Percentiles rank a stretch among this genome's conserved stretches.
phyloP scores from a whole-genome alignment of 2,113 vertebrate species.

The Piprites chloris region DNA sequence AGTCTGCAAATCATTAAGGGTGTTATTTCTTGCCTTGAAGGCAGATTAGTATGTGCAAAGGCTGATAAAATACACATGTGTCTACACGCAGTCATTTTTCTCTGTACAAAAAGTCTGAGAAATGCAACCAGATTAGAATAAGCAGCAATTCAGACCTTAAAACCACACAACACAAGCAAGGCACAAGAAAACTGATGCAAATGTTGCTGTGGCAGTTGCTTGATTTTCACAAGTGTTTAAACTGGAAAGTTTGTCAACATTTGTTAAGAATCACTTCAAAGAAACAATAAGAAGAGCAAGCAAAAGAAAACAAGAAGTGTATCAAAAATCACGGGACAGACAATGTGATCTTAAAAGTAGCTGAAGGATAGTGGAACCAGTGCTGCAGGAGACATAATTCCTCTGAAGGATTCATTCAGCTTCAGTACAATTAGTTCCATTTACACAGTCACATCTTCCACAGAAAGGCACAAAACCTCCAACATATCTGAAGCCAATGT shows the following conservation, averaged over 20 bases:
- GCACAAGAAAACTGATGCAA: background rate
- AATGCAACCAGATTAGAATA: background rate
- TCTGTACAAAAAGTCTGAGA: background rate
- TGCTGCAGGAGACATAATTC: background rate
- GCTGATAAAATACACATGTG: background rate
- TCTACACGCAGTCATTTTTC: background rate
- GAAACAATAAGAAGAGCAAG: background rate
- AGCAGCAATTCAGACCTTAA: background rate
- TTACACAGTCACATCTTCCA: background rate
- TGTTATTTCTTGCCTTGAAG: background rate
- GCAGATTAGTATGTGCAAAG: background rate
- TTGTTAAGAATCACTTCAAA: background rate
- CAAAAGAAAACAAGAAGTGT: background rate
- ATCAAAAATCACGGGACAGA: background rate
- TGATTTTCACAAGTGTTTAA: background rate
- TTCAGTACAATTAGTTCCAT: background rate
- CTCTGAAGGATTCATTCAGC: background rate
- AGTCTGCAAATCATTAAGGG: background rate
- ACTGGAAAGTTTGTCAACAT: background rate
- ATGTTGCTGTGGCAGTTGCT: background rate
- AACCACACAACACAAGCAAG: background rate
- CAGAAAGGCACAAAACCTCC: background rate
- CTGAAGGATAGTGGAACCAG: background rate
- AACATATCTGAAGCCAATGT: background rate
- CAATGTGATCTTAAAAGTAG: background rate